A percentile compares a stretch with the other conserved stretches of the same genome.
Conservation (phyloP, 2,888 invertebrate species). For the Osedax frankpressi region DNA sequence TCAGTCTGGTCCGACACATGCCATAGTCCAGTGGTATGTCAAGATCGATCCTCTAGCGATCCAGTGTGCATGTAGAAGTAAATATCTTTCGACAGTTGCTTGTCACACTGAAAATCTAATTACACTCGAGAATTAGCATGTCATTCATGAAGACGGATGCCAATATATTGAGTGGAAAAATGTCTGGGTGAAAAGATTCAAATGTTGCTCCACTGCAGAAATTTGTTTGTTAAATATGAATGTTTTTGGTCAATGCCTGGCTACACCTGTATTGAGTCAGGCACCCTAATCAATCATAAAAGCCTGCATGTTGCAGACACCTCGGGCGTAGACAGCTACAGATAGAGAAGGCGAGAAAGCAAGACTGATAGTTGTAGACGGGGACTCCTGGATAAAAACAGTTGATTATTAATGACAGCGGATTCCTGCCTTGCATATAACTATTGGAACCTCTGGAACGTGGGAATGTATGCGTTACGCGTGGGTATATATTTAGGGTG, state of each 20-base stretch:
- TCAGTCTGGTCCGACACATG: conserved; percentile 1
- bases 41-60: not conserved
- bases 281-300: conserved; percentile 6
- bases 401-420: conserved; percentile 6
- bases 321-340: not conserved
- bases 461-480: conserved; percentile 9
- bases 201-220: not conserved
- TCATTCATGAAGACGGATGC: not conserved
- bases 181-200: not conserved
- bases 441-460: not conserved
- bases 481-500: not conserved
- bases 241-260: not conserved
- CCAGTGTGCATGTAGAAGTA: not conserved
- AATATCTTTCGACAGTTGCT: not conserved
- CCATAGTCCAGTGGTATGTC: not conserved
- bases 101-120: conserved; percentile 1
- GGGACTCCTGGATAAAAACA: not conserved
- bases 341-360: not conserved
- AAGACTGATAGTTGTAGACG: not conserved
- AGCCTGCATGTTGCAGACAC: not conserved
- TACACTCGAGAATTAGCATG: not conserved
- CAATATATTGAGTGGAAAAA: not conserved
- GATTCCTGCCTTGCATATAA: conserved; percentile 4
- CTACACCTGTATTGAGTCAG: not conserved
- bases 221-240: not conserved